Evolutionary conservation across 1,140 invertebrate genomes (phyloP).

Genomic region (Drosophila kanapiae): DNA sequence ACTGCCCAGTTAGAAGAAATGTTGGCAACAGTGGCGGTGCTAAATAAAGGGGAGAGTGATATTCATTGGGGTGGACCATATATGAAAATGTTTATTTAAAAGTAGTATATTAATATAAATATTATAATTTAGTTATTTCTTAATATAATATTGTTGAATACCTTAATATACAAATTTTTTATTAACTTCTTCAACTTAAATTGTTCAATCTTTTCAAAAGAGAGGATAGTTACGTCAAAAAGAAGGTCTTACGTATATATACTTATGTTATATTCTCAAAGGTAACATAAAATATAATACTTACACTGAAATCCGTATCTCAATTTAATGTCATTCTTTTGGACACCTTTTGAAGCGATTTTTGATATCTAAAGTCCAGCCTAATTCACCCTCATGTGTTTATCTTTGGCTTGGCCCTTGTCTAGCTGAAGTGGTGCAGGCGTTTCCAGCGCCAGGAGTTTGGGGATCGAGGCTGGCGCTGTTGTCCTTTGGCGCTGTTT

Average conservation of each 20-base stretch:
- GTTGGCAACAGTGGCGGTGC: constrained; percentile 57
- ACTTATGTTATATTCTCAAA: no score
- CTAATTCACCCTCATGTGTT: constrained; percentile 55
- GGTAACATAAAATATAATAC: neutral
- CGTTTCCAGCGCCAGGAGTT: constrained; percentile 4
- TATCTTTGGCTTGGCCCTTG: constrained; percentile 77
- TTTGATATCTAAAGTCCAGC: neutral
- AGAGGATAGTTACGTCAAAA: no score
- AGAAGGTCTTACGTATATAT: neutral
- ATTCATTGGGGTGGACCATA: constrained; percentile 28
- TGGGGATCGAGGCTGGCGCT: constrained; percentile 19
- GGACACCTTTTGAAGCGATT: no score
- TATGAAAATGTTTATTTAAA: neutral
- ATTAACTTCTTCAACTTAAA: neutral
- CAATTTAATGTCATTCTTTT: no score
- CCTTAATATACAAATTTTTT: neutral
- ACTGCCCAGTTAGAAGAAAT: constrained; percentile 45
- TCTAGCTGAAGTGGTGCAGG: constrained; percentile 73
- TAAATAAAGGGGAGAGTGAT: constrained; percentile 13
- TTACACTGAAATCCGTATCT: no score
- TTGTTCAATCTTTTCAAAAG: no score
- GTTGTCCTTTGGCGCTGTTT: constrained; percentile 78
- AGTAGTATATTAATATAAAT: neutral
- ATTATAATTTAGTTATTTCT: neutral
- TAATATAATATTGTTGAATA: neutral